phyloP scores from a whole-genome alignment of 2,797 vertebrate species.

The Alosa sapidissima region DNA sequence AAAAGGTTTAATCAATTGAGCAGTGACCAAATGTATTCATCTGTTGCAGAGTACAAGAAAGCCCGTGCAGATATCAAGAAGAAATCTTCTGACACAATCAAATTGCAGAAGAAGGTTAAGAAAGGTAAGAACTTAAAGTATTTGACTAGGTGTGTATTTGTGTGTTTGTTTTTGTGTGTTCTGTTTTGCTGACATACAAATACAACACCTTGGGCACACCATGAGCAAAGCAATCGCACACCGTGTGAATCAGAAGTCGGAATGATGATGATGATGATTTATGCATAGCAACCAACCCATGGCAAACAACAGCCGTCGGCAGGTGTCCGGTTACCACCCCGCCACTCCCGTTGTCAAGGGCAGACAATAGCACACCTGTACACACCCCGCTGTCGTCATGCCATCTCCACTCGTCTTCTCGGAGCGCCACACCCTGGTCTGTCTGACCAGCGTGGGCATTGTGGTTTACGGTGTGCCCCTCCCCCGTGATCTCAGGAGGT shows the following conservation, averaged over 20 bases:
- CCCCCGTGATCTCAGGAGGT: background rate
- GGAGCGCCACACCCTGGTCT: background rate
- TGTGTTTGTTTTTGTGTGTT: background rate
- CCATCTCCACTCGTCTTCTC: constrained; percentile 28
- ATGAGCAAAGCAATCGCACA: background rate
- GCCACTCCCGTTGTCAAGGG: background rate
- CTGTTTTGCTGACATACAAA: constrained; percentile 8
- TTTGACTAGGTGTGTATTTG: background rate
- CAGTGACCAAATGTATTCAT: background rate
- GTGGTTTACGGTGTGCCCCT: background rate
- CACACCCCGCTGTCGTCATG: constrained; percentile 57
- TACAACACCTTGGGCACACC: background rate
- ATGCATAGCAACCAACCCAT: constrained; percentile 1
- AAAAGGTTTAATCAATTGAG: constrained; percentile 4
- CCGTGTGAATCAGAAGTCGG: constrained; percentile 1
- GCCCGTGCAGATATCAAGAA: constrained; percentile 83
- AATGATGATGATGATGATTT: background rate
- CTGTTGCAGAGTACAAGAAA: constrained; percentile 78
- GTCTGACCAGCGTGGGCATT: background rate
- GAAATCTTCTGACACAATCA: constrained; percentile 84
- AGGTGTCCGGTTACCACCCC: constrained; percentile 4
- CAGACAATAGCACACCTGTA: constrained; percentile 25
- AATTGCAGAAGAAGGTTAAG: constrained; percentile 85
- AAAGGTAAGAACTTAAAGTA: constrained; percentile 71
- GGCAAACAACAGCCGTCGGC: background rate